Percentiles rank a stretch among this genome's conserved stretches.
These are phyloP conservation scores for Litoditis marina DNA, from an alignment of 2,888 invertebrate genomes.

Conservation along the genomic window DNA sequence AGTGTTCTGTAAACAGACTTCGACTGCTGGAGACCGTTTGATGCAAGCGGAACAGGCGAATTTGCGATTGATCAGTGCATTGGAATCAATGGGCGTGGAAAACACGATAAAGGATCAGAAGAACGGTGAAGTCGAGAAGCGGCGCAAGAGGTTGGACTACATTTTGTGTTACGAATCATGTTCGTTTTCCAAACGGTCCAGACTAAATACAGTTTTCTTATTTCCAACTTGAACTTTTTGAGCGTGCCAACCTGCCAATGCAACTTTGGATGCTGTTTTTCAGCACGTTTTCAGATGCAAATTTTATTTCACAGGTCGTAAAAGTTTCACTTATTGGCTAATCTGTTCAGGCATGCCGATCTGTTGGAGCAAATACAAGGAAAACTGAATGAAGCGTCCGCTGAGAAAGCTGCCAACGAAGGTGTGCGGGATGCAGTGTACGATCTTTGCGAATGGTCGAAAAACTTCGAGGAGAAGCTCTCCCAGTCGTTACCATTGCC, in stretches of 20 bases:
- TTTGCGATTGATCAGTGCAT: constrained; percentile 24
- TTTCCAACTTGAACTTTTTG: too few species aligned
- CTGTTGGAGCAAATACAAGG: constrained; percentile 36
- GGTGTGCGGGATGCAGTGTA: constrained; percentile 35
- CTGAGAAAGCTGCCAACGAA: constrained; percentile 35
- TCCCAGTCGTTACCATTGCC: constrained; percentile 27
- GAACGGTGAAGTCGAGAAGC: constrained; percentile 14
- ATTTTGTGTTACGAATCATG: neutral
- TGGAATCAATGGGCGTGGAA: constrained; percentile 35
- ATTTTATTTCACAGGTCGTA: too few species aligned
- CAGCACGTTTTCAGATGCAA: too few species aligned
- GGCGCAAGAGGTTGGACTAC: constrained; percentile 19
- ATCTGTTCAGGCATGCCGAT: constrained; percentile 23
- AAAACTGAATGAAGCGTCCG: constrained; percentile 33
- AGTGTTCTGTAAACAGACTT: neutral
- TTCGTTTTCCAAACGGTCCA: neutral
- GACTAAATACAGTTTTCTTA: neutral
- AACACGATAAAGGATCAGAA: constrained; percentile 29
- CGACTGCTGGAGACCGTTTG: constrained; percentile 31
- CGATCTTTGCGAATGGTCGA: constrained; percentile 30
- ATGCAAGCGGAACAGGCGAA: constrained; percentile 36
- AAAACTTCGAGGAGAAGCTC: constrained; percentile 19
- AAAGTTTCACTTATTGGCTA: too few species aligned
- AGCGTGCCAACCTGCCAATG: too few species aligned
- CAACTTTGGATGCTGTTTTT: too few species aligned